Evolutionary conservation across 2,888 invertebrate genomes (phyloP), one percentile per base, ranked within the genome.

Genomic region (Brachyopa scutellaris): DNA sequence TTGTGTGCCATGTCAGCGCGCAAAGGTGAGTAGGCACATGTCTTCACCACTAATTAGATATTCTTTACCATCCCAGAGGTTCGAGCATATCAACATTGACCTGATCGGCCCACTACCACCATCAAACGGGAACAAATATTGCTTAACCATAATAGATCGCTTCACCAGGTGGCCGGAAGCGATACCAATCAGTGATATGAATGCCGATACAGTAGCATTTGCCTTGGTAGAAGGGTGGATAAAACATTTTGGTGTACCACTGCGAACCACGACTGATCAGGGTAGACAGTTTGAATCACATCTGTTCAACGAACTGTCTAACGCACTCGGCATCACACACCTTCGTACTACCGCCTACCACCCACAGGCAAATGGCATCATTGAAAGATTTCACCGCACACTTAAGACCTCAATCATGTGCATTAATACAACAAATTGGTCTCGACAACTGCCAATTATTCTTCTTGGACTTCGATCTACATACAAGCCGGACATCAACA

Each of bases 261-360:
- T 49, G 31, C 33, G 33, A 55, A 45, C 57, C 47, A 21, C 38
- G 15, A 42, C 45, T 17, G 31, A 42, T 15, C 9, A 45, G 23
- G 29, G n/a, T n/a, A n/a, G n/a, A n/a, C n/a, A n/a, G n/a, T n/a
- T n/a, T n/a, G n/a, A n/a, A n/a, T n/a, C n/a, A 3, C 26, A 40
- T 23, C 17, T 59, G 5, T 59, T 59, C 17, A 23, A 42, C 26
- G 40, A 59, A 8, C 15, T 59, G 26, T 29, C 26, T 26, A 42
- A 0, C 23, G 9, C 29, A 29, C 17, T 59, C n/a, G 59, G 42
- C 29, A 40, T 59, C 7, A 85, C 85, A 74, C 85, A 85, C 78
- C 79, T 77, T 2, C 59, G 83, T 40, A 88, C 87, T 2, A 87
- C 88, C 0, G 84, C 88, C 8, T 89, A 89, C 76, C 88, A 90